A percentile compares a stretch with the other conserved stretches of the same genome.
Evolutionary conservation across 2,888 invertebrate species (phyloP).

Genomic region (Drosophila formosana): DNA sequence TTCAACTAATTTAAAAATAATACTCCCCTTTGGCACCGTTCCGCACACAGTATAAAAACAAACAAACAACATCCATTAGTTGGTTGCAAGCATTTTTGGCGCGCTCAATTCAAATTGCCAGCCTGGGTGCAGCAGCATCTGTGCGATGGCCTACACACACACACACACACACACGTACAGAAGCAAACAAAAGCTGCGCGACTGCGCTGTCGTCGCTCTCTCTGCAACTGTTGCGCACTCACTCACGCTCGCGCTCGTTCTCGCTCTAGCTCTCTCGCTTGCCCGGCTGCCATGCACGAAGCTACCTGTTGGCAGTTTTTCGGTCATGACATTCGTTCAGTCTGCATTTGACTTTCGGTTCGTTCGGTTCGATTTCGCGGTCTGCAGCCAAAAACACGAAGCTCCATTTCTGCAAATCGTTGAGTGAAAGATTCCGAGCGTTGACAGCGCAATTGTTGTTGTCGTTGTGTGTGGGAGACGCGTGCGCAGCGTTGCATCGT

Average conservation of each 20-base stretch:
- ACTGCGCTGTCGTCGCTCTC: conserved; percentile 42
- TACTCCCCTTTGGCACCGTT: background rate
- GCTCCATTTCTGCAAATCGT: conserved; percentile 37
- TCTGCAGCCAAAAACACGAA: conserved; percentile 22
- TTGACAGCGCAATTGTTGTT: conserved; percentile 34
- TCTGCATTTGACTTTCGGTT: conserved; percentile 76
- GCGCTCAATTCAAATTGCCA: conserved; percentile 55
- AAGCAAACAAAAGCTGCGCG: conserved; percentile 28
- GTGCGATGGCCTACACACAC: conserved; percentile 14
- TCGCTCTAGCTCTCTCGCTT: conserved; percentile 17
- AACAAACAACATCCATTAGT: conserved; percentile 69
- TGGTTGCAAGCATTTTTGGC: conserved; percentile 46
- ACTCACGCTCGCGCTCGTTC: conserved; percentile 4
- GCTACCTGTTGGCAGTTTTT: conserved; percentile 56
- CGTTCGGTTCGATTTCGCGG: conserved; percentile 61
- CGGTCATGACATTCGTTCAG: conserved; percentile 83
- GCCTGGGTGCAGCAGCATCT: conserved; percentile 38
- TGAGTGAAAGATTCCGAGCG: conserved; percentile 49
- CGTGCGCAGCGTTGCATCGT: conserved; percentile 54
- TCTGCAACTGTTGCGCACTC: conserved; percentile 10
- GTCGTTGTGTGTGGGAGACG: conserved; percentile 34
- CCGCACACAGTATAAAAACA: conserved; percentile 53
- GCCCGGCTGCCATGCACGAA: conserved; percentile 18
- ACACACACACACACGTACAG: background rate
- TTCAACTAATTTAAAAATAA: conserved; percentile 4